phyloP scores from a whole-genome alignment of 2,797 vertebrate species.

The Chaenodraco wilsoni region DNA sequence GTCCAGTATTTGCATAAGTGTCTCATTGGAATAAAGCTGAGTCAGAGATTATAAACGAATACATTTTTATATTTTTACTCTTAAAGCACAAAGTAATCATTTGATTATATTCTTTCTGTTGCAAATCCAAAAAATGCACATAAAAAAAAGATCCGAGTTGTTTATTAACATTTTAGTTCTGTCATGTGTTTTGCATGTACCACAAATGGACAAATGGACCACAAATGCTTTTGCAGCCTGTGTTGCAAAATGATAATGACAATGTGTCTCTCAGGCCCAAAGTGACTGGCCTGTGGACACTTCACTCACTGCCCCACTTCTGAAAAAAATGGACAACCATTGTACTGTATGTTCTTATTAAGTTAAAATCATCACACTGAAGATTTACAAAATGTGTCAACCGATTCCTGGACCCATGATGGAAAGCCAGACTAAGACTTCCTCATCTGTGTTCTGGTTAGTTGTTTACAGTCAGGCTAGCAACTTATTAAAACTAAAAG shows the following conservation, averaged over 20 bases:
- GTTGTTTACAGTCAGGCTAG: no score
- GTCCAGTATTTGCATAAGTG: slow-evolving; percentile 23
- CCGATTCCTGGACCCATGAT: neutral
- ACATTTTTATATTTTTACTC: slow-evolving; percentile 42
- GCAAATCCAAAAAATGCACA: no score
- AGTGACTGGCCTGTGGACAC: slow-evolving; percentile 17
- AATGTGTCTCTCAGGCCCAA: neutral
- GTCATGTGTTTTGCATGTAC: no score
- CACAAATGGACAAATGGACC: no score
- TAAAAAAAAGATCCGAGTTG: no score
- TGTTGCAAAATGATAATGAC: no score
- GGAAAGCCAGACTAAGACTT: neutral
- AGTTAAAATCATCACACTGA: neutral
- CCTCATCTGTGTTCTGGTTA: no score
- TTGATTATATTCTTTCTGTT: no score
- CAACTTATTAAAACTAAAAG: no score
- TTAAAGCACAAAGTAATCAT: slow-evolving; percentile 20
- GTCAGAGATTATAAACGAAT: slow-evolving; percentile 47
- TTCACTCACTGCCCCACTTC: slow-evolving; percentile 58
- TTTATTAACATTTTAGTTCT: no score
- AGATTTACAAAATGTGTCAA: neutral
- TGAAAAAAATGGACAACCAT: neutral
- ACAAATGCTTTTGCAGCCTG: no score
- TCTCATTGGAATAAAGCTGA: slow-evolving; percentile 28
- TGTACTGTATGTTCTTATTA: neutral